These are phyloP conservation scores for Prunella strophiata DNA, from an alignment of 2,797 vertebrate species.

Conservation along the genomic window DNA sequence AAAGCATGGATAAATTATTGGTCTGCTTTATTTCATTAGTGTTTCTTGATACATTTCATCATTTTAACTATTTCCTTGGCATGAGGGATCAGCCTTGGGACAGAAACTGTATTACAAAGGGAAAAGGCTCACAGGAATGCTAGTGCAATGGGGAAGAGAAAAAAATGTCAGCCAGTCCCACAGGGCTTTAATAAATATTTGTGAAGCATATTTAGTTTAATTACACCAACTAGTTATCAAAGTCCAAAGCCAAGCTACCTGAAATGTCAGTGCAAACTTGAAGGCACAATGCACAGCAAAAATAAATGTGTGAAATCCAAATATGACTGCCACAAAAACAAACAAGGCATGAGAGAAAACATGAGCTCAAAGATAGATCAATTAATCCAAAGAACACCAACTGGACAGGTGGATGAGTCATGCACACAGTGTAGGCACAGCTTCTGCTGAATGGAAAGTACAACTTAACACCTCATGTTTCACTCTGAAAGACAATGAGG, in stretches of 20 bases:
- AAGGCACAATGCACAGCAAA: not conserved
- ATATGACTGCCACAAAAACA: not conserved
- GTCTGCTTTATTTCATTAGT: not conserved
- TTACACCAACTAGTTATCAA: conserved; percentile 6
- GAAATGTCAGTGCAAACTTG: conserved; percentile 36
- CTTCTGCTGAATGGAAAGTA: conserved; percentile 7
- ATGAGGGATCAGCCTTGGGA: not conserved
- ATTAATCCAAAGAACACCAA: conserved; percentile 30
- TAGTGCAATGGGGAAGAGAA: not conserved
- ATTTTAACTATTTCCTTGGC: not conserved
- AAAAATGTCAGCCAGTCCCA: not conserved
- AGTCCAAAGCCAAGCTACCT: not conserved
- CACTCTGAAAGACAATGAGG: not conserved
- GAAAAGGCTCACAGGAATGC: not conserved
- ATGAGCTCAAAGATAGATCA: conserved; percentile 33
- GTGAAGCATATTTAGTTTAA: not conserved
- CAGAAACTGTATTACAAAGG: not conserved
- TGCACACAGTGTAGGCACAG: not conserved
- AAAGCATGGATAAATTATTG: not conserved
- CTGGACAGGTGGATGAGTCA: conserved; percentile 58
- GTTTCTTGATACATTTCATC: not conserved
- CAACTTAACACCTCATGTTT: not conserved
- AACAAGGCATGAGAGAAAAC: conserved; percentile 43
- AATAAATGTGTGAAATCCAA: conserved; percentile 16
- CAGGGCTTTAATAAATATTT: not conserved